phyloP scores from a whole-genome alignment of 2,797 vertebrate species.

The Taenioides sp. region DNA sequence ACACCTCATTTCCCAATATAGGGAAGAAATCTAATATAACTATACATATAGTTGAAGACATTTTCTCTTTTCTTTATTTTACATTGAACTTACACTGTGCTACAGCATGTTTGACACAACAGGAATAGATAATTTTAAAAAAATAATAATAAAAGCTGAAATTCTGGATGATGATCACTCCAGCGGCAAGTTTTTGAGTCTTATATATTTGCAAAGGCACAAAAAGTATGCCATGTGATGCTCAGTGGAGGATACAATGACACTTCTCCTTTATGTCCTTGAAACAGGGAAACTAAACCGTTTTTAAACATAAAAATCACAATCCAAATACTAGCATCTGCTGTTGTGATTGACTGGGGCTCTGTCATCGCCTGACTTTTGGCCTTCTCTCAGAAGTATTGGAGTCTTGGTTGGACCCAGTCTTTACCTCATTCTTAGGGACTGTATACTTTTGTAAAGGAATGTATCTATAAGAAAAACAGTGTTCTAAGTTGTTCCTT shows the following conservation, averaged over 20 bases:
- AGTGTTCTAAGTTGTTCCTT: slow-evolving; percentile 66
- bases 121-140: slow-evolving; percentile 1
- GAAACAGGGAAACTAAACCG: slow-evolving; percentile 28
- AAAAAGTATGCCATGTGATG: slow-evolving; percentile 69
- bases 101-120: slow-evolving; percentile 43
- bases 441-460: slow-evolving; percentile 82
- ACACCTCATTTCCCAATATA: neutral
- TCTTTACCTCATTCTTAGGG: slow-evolving; percentile 77
- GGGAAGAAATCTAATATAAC: slow-evolving; percentile 1
- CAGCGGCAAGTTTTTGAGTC: slow-evolving; percentile 22
- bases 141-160: slow-evolving; percentile 1
- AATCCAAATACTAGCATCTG: slow-evolving; percentile 43
- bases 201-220: slow-evolving; percentile 35
- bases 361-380: slow-evolving; percentile 66
- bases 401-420: slow-evolving; percentile 65
- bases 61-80: slow-evolving; percentile 33
- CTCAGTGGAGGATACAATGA: slow-evolving; percentile 49
- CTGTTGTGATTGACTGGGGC: slow-evolving; percentile 65
- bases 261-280: slow-evolving; percentile 20
- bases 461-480: slow-evolving; percentile 73
- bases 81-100: slow-evolving; percentile 71
- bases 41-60: slow-evolving; percentile 1
- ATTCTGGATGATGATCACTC: slow-evolving; percentile 16
- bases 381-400: slow-evolving; percentile 67
- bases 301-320: slow-evolving; percentile 12